Evolutionary conservation across 1,140 invertebrate genomes (phyloP).

Genomic region (Panonychus citri): DNA sequence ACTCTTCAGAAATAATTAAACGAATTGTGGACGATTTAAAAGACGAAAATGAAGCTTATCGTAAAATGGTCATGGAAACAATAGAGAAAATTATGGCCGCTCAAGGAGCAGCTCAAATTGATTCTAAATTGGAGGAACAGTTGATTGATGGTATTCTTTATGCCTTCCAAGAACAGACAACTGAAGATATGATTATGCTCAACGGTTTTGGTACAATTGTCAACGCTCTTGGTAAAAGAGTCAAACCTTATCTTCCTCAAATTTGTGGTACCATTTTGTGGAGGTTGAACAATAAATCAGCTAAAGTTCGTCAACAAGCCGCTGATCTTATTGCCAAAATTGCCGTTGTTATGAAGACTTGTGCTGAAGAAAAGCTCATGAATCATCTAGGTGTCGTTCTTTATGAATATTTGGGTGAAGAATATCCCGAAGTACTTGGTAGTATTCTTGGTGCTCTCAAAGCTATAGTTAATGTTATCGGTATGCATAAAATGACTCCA

Average conservation of each 20-base stretch:
- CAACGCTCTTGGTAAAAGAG: conserved; percentile 83
- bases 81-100: conserved; percentile 97
- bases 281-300: conserved; percentile 97
- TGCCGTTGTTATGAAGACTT: conserved; percentile 97
- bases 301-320: conserved; percentile 96
- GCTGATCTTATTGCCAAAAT: conserved; percentile 96
- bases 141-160: conserved; percentile 97
- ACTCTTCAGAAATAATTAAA: conserved; percentile 93
- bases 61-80: conserved; percentile 99
- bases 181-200: conserved; percentile 98
- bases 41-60: conserved; percentile 97
- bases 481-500: conserved; percentile 99
- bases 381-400: conserved; percentile 97
- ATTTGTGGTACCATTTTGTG: conserved; percentile 99
- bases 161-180: conserved; percentile 98
- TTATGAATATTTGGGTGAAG: conserved; percentile 97
- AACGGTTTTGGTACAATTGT: conserved; percentile 98
- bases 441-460: conserved; percentile 94
- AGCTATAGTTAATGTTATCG: conserved; percentile 97
- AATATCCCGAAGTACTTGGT: conserved; percentile 96
- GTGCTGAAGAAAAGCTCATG: conserved; percentile 99
- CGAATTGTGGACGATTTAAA: conserved; percentile 96
- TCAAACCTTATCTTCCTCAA: conserved; percentile 94
- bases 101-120: conserved; percentile 89
- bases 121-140: conserved; percentile 89